Base-by-base conservation (phyloP, 2,797 vertebrate genomes). In the Arctocebus calabarensis region DNA sequence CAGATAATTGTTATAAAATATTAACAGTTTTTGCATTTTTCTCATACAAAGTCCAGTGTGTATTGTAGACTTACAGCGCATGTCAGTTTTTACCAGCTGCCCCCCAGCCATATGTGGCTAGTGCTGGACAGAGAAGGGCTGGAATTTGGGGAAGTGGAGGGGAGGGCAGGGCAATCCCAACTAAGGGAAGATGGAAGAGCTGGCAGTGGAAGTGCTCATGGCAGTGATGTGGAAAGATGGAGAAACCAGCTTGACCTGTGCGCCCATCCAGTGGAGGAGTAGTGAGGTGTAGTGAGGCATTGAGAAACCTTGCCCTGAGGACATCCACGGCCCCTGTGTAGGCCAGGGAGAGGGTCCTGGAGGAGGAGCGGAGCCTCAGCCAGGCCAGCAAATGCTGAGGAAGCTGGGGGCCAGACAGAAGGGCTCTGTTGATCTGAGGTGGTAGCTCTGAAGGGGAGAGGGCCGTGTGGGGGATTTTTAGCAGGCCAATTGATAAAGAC, bases 391-490 rank as follows among this genome's bases (percentile, higher is more conserved):
- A 45, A 83, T 91, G 32, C n/a, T 70, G 77, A 90, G 57, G 34
- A 43, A 59, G 9, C 45, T 89, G 62, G 32, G 62, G 32, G 16
- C 20, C n/a, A 78, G 52, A 91, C 29, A 59, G 85, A 59, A 94
- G 52, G 57, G n/a, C 25, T 90, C 55, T n/a, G 52, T 79, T 90
- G 90, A 68, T 52, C n/a, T 61, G 40, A 81, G 27, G 55, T 66
- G 71, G 91, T 71, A 64, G 43, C n/a, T 86, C 40, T 96, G 81
- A 62, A 81, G 40, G 37, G 87, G 12, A 84, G 59, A 82, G 79
- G 86, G 11, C 77, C 81, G 8, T 14, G 27, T 89, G 48, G 74
- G 68, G 57, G 81, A 90, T 92, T 86, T 59, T 70, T 71, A 75
- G 48, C 8, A 61, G 32, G 52, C 45, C 34, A 43, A 0, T 48